Conservation (phyloP, 2,797 vertebrate species). For the Bradypus variegatus region DNA sequence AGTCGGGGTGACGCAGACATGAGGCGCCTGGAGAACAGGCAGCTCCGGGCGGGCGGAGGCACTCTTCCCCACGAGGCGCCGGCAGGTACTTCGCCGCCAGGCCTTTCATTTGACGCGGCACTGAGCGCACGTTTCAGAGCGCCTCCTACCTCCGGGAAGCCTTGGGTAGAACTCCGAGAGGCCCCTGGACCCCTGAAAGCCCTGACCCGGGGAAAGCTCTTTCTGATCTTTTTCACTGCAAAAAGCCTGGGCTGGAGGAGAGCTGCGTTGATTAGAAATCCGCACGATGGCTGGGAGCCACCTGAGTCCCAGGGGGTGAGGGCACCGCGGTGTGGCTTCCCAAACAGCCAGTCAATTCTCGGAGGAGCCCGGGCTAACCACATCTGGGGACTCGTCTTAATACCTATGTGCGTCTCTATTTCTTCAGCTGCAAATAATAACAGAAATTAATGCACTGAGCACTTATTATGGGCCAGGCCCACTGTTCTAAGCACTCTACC, state of each 20-base stretch:
- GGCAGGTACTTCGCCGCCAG: background rate
- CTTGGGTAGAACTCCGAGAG: background rate
- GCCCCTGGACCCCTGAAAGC: background rate
- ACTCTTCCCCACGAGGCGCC: background rate
- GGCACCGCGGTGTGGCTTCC: background rate
- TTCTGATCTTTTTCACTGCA: background rate
- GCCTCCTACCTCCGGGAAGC: background rate
- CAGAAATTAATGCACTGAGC: background rate
- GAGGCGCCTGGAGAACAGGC: background rate
- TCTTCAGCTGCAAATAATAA: background rate
- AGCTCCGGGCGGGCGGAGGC: background rate
- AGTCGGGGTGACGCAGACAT: background rate
- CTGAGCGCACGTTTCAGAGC: accelerated
- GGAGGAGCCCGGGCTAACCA: background rate
- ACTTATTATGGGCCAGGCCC: background rate
- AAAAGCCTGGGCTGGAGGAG: background rate
- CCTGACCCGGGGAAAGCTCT: background rate
- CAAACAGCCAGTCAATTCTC: background rate
- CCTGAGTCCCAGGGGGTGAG: background rate
- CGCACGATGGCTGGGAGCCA: background rate
- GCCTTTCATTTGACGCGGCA: no score
- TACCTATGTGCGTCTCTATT: background rate
- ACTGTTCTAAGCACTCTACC: background rate
- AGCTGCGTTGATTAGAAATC: accelerated
- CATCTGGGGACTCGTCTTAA: background rate